Evolutionary conservation across 1,140 invertebrate genomes (phyloP).

Genomic region (Lepidostoma basale): DNA sequence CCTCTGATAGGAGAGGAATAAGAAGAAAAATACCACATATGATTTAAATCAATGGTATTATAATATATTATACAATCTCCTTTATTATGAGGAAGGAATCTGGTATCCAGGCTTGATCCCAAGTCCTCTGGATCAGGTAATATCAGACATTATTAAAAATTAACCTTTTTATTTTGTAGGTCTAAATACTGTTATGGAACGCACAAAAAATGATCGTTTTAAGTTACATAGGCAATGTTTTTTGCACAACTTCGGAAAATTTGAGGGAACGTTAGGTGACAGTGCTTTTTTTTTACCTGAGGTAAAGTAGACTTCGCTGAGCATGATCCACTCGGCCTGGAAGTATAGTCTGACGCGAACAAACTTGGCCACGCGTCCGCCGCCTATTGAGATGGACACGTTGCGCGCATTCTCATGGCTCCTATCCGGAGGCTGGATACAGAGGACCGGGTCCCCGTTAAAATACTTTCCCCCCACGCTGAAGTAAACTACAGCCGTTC

Average conservation of each 20-base stretch:
- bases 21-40: no score
- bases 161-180: no score
- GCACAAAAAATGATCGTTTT: not conserved
- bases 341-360: slow-evolving; percentile 78
- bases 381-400: slow-evolving; percentile 72
- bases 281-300: no score
- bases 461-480: slow-evolving; percentile 69
- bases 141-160: no score
- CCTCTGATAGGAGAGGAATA: no score
- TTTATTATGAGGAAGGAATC: no score
- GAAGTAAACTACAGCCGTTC: slow-evolving; percentile 72
- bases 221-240: not conserved
- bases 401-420: slow-evolving; percentile 75
- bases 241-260: not conserved
- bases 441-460: slow-evolving; percentile 66
- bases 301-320: slow-evolving; percentile 77
- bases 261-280: no score
- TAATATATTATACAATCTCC: no score
- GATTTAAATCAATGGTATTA: no score
- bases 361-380: slow-evolving; percentile 66
- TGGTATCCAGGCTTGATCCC: no score
- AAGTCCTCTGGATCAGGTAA: no score
- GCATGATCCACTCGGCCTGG: slow-evolving; percentile 77
- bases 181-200: no score
- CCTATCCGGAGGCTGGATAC: slow-evolving; percentile 74